Evolutionary conservation across 2,113 vertebrate species (phyloP).

Genomic region (Epinephelus cyanopodus): DNA sequence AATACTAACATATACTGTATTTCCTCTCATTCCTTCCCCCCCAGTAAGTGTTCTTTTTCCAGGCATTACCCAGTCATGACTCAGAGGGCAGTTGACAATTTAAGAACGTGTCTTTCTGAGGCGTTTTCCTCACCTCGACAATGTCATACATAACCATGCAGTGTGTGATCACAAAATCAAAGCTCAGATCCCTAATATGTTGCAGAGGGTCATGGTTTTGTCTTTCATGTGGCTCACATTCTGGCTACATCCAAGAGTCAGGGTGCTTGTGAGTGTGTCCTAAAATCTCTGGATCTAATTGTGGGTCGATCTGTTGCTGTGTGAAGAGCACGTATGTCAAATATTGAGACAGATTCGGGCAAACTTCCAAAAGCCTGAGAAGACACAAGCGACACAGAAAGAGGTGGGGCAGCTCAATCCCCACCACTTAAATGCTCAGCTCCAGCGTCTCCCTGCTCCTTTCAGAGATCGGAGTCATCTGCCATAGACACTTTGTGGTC

Average conservation of each 20-base stretch:
- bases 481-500: slow-evolving; percentile 74
- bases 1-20: slow-evolving; percentile 8
- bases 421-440: slow-evolving; percentile 63
- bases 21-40: slow-evolving; percentile 28
- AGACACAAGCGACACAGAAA: slow-evolving; percentile 40
- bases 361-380: slow-evolving; percentile 52
- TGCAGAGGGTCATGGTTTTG: slow-evolving; percentile 62
- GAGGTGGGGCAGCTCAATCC: slow-evolving; percentile 39
- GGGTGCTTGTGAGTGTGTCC: slow-evolving; percentile 18
- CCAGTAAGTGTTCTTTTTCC: slow-evolving; percentile 23
- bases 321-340: slow-evolving; percentile 68
- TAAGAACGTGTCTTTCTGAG: slow-evolving; percentile 38
- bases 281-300: slow-evolving; percentile 76
- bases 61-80: slow-evolving; percentile 18
- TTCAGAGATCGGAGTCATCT: slow-evolving; percentile 60
- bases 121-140: slow-evolving; percentile 52
- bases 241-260: slow-evolving; percentile 34
- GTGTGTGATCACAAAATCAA: slow-evolving; percentile 70
- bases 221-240: slow-evolving; percentile 73
- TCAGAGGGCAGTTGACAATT: slow-evolving; percentile 40
- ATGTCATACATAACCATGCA: slow-evolving; percentile 58
- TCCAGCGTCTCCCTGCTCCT: slow-evolving; percentile 41
- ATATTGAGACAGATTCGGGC: slow-evolving; percentile 53
- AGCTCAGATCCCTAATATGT: slow-evolving; percentile 63
- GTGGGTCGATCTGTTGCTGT: slow-evolving; percentile 60